Percentiles rank a stretch among this genome's conserved stretches.
phyloP scores from a whole-genome alignment of 2,888 invertebrate genomes.

The Elgonia sp. region DNA sequence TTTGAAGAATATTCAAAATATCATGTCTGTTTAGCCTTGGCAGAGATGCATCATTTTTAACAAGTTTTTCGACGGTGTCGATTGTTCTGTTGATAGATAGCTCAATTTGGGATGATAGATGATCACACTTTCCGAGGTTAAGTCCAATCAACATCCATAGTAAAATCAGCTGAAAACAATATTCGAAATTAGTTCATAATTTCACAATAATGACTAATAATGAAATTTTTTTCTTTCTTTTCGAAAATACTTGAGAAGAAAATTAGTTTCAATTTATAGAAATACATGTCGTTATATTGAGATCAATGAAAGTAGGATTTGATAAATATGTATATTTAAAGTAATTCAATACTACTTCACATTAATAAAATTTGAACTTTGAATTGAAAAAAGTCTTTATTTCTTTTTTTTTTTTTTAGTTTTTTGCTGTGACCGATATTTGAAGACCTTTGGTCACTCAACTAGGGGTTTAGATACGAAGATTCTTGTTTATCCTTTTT shows the following conservation, averaged over 20 bases:
- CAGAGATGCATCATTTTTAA: slow-evolving; percentile 89
- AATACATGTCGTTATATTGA: too few relatives aligned
- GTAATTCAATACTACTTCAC: too few relatives aligned
- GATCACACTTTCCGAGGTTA: slow-evolving; percentile 80
- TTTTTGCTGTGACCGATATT: slow-evolving; percentile 21
- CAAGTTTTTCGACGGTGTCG: slow-evolving; percentile 90
- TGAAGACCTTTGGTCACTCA: slow-evolving; percentile 31
- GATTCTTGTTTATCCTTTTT: slow-evolving; percentile 44
- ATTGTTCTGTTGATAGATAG: slow-evolving; percentile 88
- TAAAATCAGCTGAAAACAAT: slow-evolving; percentile 81
- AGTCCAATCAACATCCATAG: slow-evolving; percentile 82
- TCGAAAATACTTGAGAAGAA: too few relatives aligned
- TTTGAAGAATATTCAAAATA: slow-evolving; percentile 90
- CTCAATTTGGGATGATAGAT: slow-evolving; percentile 84
- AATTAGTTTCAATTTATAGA: too few relatives aligned
- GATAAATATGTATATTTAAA: too few relatives aligned
- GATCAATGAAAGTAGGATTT: not conserved
- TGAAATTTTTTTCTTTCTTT: too few relatives aligned
- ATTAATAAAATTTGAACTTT: not conserved
- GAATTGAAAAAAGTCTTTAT: not conserved
- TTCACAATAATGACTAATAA: too few relatives aligned
- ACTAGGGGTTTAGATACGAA: not conserved
- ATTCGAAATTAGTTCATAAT: too few relatives aligned
- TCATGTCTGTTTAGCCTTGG: slow-evolving; percentile 90
- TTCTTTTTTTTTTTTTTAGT: not conserved